phyloP scores from a whole-genome alignment of 2,113 vertebrate genomes.

The Gavialis gangeticus region DNA sequence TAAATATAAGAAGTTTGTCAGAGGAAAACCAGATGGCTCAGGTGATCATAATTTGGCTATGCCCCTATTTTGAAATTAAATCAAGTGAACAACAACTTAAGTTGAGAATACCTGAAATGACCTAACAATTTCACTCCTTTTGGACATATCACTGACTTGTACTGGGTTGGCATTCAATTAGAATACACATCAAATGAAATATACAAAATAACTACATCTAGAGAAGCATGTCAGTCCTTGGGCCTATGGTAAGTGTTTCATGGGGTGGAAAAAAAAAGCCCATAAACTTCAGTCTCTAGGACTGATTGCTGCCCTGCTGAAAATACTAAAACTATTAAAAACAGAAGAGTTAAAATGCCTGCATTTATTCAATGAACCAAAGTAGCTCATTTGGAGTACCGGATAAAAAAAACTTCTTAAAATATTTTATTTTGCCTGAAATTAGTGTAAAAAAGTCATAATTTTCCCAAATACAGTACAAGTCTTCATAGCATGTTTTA shows the following conservation, averaged over 20 bases:
- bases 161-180: not conserved
- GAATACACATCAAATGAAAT: not conserved
- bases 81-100: not conserved
- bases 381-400: conserved; percentile 64
- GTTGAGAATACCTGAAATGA: not conserved
- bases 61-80: not conserved
- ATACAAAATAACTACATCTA: not conserved
- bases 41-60: not conserved
- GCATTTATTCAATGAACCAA: conserved; percentile 72
- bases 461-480: conserved; percentile 22
- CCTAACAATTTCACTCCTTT: no score
- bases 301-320: conserved; percentile 48
- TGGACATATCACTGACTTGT: not conserved
- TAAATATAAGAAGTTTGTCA: not conserved
- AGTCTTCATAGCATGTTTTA: conserved; percentile 25
- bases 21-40: not conserved
- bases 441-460: conserved; percentile 42
- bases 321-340: conserved; percentile 49
- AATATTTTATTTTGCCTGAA: conserved; percentile 66
- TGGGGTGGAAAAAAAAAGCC: conserved; percentile 18
- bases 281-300: conserved; percentile 41
- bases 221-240: not conserved
- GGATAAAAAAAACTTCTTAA: conserved; percentile 60
- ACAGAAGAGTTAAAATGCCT: conserved; percentile 65
- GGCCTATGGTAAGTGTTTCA: conserved; percentile 38